Percentiles rank a stretch among this genome's conserved stretches.
Evolutionary conservation across 2,888 invertebrate species (phyloP).

Genomic region (Molorchus minor): DNA sequence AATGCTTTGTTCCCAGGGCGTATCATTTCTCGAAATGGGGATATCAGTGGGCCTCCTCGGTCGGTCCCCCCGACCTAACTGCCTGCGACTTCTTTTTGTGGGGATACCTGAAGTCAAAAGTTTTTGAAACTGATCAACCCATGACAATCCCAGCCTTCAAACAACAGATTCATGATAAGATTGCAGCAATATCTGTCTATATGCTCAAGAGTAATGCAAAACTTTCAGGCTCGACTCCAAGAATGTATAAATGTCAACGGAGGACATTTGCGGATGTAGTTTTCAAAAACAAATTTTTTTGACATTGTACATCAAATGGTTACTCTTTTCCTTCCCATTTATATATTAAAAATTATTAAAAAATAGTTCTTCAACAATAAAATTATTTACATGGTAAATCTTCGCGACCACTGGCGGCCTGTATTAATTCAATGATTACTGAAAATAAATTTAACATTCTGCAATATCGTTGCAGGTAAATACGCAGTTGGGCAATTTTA

Average conservation of each 20-base stretch:
- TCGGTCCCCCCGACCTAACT: slow-evolving; percentile 1
- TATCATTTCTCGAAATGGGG: slow-evolving; percentile 21
- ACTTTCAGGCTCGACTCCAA: slow-evolving; percentile 31
- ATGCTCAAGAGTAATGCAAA: slow-evolving; percentile 28
- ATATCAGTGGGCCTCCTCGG: slow-evolving; percentile 14
- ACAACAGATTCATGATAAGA: slow-evolving; percentile 21
- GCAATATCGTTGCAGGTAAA: no score
- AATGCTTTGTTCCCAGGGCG: slow-evolving; percentile 22
- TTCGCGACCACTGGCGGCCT: no score
- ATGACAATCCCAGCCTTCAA: slow-evolving; percentile 24
- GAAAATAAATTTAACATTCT: no score
- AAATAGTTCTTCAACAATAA: slow-evolving; percentile 20
- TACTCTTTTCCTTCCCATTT: slow-evolving; percentile 9
- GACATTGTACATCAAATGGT: slow-evolving; percentile 12
- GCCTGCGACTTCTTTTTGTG: slow-evolving; percentile 12
- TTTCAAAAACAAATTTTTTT: slow-evolving; percentile 15
- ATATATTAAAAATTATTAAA: slow-evolving; percentile 8
- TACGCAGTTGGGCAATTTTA: no score
- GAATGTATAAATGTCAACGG: slow-evolving; percentile 27
- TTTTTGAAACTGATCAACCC: slow-evolving; percentile 28
- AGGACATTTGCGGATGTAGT: slow-evolving; percentile 14
- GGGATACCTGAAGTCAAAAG: slow-evolving; percentile 34
- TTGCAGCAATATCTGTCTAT: slow-evolving; percentile 27
- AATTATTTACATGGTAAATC: no score
- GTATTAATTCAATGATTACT: no score